A percentile compares a stretch with the other conserved stretches of the same genome.
Conservation (phyloP, 2,888 invertebrate species). For the Marasmarcha lunaedactyla region DNA sequence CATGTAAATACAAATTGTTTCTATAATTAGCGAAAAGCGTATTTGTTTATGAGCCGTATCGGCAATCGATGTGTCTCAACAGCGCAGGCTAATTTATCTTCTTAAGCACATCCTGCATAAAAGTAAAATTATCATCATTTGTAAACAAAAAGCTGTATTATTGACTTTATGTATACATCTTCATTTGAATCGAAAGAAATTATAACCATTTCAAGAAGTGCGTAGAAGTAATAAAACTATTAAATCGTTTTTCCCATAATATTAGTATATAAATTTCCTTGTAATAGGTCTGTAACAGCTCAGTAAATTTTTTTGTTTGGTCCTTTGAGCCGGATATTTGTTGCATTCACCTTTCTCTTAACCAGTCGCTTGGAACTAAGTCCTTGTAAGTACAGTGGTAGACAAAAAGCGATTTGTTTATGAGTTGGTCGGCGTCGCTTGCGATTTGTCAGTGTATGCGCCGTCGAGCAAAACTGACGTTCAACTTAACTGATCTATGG, state of each 20-base stretch:
- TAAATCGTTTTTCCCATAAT: too few species aligned
- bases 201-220: conserved; percentile 3
- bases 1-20: conserved; percentile 21
- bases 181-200: too few species aligned
- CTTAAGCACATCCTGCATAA: neutral
- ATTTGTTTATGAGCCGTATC: conserved; percentile 31
- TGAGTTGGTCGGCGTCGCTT: neutral
- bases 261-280: too few species aligned
- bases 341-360: neutral
- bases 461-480: neutral
- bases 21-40: conserved; percentile 23
- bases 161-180: too few species aligned
- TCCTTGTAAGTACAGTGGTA: conserved; percentile 1
- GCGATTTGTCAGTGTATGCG: neutral
- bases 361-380: neutral
- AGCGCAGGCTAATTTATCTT: conserved; percentile 6
- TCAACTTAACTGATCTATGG: too few species aligned
- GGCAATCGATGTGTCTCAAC: conserved; percentile 7
- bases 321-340: neutral
- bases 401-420: neutral
- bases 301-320: neutral
- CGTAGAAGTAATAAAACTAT: conserved; percentile 2
- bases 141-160: too few species aligned
- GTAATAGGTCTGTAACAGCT: too few species aligned
- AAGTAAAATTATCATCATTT: too few species aligned